Percentiles rank a stretch among this genome's conserved stretches.
These are phyloP conservation scores for Urocyon cinereoargenteus DNA, from an alignment of 2,797 vertebrate genomes.

Conservation along the genomic window DNA sequence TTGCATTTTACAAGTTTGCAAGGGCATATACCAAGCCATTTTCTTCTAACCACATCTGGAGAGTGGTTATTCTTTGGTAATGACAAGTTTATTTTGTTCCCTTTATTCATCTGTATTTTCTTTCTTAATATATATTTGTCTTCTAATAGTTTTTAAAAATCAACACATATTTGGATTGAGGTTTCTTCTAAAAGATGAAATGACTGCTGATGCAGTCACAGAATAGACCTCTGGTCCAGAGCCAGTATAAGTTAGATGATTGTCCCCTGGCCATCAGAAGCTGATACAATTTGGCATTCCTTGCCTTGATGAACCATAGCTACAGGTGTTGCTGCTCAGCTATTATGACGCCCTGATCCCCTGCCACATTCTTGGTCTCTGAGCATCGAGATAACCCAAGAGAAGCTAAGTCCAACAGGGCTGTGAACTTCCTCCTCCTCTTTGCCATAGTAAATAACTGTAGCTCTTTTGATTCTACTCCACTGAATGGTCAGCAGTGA, in stretches of 20 bases:
- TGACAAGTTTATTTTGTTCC: constrained; percentile 10
- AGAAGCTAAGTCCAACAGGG: background rate
- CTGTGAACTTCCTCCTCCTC: background rate
- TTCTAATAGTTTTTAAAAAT: constrained; percentile 33
- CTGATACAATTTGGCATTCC: background rate
- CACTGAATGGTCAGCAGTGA: background rate
- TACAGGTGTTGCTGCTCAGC: background rate
- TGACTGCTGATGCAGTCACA: background rate
- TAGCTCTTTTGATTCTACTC: background rate
- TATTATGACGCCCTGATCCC: background rate
- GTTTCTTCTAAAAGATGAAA: background rate
- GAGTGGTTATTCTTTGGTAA: constrained; percentile 17
- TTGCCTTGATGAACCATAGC: background rate
- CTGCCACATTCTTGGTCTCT: background rate
- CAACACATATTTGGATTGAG: background rate
- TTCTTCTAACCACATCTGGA: background rate
- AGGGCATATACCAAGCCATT: background rate
- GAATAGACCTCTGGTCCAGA: background rate
- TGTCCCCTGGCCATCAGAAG: background rate
- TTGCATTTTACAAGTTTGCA: constrained; percentile 1
- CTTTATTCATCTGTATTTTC: background rate
- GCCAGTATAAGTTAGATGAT: background rate
- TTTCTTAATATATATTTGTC: background rate
- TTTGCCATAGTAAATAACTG: background rate
- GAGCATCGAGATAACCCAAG: background rate